A percentile compares a stretch with the other conserved stretches of the same genome.
These are phyloP conservation scores for Baryphthengus martii DNA, from an alignment of 2,113 vertebrate genomes.

Conservation along the genomic window DNA sequence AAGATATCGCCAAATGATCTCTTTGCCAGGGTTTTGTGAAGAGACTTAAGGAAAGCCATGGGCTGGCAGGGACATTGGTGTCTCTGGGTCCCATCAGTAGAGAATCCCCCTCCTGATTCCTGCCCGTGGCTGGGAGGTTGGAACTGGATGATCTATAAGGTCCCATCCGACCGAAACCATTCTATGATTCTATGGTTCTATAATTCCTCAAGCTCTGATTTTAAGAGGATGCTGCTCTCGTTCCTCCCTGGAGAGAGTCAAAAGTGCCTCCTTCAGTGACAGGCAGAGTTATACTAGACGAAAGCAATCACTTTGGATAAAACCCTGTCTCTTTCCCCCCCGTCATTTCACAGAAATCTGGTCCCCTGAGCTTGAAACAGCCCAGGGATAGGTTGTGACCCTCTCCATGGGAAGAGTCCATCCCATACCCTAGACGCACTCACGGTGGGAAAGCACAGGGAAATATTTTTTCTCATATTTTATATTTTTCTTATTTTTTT, in stretches of 20 bases:
- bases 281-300: neutral
- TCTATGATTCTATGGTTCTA: neutral
- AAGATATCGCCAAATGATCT: neutral
- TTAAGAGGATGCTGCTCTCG: neutral
- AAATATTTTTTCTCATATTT: too few relatives aligned
- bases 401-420: neutral
- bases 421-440: rapidly evolving
- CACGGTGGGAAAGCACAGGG: rapidly evolving
- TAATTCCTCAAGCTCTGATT: neutral
- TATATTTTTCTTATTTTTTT: too few relatives aligned
- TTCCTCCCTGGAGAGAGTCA: neutral
- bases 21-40: neutral
- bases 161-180: neutral
- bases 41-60: neutral
- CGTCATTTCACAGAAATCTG: rapidly evolving
- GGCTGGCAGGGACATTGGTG: neutral
- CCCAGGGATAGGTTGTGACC: neutral
- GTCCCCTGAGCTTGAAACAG: neutral
- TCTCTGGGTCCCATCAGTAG: neutral
- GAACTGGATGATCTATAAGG: neutral
- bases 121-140: neutral
- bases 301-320: neutral
- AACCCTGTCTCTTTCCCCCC: neutral
- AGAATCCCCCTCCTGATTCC: neutral
- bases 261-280: neutral